Percentiles rank a stretch among this genome's conserved stretches.
Evolutionary conservation across 1,140 invertebrate genomes (phyloP).

Genomic region (Ganaspis sp.): DNA sequence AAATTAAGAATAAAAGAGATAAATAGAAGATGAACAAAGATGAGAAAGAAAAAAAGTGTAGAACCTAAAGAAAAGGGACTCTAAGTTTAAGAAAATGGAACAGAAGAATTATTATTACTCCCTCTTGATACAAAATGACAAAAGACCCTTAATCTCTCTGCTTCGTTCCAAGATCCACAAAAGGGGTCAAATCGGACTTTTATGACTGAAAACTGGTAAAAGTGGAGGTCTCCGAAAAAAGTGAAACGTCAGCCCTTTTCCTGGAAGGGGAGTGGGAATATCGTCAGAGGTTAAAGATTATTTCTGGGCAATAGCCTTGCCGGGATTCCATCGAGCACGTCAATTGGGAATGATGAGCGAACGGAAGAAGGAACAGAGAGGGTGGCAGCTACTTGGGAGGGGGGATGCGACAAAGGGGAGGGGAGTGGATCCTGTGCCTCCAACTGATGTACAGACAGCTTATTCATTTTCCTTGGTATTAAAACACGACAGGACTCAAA

Average conservation of each 20-base stretch:
- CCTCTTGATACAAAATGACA: no score
- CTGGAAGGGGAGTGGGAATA: slow-evolving; percentile 43
- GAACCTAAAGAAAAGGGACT: no score
- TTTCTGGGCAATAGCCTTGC: slow-evolving; percentile 20
- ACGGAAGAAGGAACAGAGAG: slow-evolving; percentile 43
- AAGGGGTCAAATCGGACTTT: no score
- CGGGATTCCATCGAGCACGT: slow-evolving; percentile 53
- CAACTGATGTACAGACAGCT: slow-evolving; percentile 61
- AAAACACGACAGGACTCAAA: slow-evolving; percentile 73
- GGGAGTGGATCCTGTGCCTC: slow-evolving; percentile 51
- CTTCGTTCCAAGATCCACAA: no score
- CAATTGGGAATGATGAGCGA: slow-evolving; percentile 63
- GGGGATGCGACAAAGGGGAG: slow-evolving; percentile 3
- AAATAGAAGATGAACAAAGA: no score
- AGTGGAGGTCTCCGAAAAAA: background rate
- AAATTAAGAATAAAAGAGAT: no score
- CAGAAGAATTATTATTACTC: no score
- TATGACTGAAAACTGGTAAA: no score
- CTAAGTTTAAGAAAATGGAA: no score
- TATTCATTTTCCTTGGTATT: slow-evolving; percentile 72
- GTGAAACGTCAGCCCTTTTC: slow-evolving; percentile 6
- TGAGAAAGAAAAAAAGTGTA: no score
- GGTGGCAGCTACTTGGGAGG: slow-evolving; percentile 14
- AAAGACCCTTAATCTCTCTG: no score
- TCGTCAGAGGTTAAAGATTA: slow-evolving; percentile 42